phyloP scores from a whole-genome alignment of 2,113 vertebrate species.

The Heptranchias perlo region DNA sequence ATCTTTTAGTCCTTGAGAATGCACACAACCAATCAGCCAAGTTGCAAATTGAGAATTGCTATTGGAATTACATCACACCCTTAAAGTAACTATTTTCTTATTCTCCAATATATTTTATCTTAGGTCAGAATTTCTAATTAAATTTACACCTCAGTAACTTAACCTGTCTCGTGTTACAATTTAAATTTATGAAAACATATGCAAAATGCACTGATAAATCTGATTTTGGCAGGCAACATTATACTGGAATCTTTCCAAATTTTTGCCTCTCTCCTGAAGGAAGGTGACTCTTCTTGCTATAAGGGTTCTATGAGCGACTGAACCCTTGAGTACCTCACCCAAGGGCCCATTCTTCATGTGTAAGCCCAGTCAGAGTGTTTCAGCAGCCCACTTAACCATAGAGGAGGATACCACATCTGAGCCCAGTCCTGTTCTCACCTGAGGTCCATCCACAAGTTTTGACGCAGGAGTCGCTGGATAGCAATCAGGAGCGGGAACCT shows the following conservation, averaged over 20 bases:
- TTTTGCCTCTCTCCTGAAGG: not conserved
- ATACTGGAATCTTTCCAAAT: not conserved
- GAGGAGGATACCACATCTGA: not conserved
- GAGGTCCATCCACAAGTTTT: not conserved
- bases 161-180: not conserved
- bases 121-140: not conserved
- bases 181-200: slow-evolving; percentile 5
- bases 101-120: not conserved
- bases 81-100: not conserved
- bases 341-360: not conserved
- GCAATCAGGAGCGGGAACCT: not conserved
- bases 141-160: not conserved
- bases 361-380: not conserved
- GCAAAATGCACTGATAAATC: not conserved
- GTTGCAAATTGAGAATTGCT: not conserved
- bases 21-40: not conserved
- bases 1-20: not conserved
- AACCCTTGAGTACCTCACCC: not conserved
- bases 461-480: not conserved
- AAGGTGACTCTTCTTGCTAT: not conserved
- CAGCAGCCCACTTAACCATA: not conserved
- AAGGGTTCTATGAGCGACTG: not conserved
- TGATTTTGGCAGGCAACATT: not conserved
- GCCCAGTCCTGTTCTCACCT: not conserved
- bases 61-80: not conserved